phyloP scores from a whole-genome alignment of 2,797 vertebrate species.

The Leucoraja ocellata region DNA sequence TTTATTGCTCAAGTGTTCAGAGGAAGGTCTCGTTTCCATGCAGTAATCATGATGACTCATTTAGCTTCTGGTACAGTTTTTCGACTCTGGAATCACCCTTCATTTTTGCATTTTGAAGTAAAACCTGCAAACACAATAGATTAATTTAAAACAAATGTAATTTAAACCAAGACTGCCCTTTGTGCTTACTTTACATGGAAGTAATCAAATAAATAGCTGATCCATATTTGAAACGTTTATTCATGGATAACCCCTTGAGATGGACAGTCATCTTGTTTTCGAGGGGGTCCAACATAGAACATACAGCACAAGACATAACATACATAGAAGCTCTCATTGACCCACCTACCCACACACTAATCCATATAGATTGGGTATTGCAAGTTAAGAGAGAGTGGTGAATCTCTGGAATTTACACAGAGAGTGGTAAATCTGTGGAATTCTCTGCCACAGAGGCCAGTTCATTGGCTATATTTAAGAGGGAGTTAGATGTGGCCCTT shows the following conservation, averaged over 20 bases:
- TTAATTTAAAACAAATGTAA: neutral
- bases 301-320: no score
- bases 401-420: no score
- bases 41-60: conserved; percentile 49
- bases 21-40: neutral
- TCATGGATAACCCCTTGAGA: no score
- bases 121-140: conserved; percentile 51
- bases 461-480: no score
- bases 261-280: no score
- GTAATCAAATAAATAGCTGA: neutral
- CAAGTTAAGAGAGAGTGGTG: neutral
- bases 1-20: neutral
- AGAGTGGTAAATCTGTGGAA: no score
- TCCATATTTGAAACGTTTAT: no score
- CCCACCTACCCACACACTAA: no score
- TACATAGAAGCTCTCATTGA: no score
- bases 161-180: neutral
- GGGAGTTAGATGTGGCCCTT: no score
- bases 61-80: conserved; percentile 69
- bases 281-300: no score
- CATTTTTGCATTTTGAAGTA: conserved; percentile 72
- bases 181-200: neutral
- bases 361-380: neutral
- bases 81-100: conserved; percentile 67
- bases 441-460: no score